Base-by-base conservation (phyloP, 2,113 vertebrate species). In the Etia nguti region DNA sequence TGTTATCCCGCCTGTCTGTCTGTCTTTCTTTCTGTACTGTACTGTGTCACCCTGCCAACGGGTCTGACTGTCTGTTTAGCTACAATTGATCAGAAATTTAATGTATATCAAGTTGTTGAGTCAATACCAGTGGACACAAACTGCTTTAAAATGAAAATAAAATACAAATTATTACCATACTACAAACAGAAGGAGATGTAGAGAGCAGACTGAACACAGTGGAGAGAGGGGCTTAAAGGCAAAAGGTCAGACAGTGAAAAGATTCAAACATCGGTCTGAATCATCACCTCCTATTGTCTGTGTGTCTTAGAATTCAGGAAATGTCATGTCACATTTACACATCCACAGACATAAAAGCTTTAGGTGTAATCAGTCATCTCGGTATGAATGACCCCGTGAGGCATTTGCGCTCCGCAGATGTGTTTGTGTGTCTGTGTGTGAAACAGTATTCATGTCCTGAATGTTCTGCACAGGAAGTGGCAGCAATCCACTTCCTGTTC, bases 401-500 rank as follows among this genome's bases (percentile, higher is more conserved):
- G 79, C 4, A n/a, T 68, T 50, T 55, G 60, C 77, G 8, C 20
- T 26, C 65, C 20, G 57, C 77, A 70, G 24, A 36, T 94, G 77
- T 75, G 70, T 48, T 77, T 75, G 82, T 83, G 60, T 34, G 54
- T 82, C 41, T 65, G 36, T 79, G 86, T 79, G 70, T 68, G 81
- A 80, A 89, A 84, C 54, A 48, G 84, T 59, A 81, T 90, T 85
- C 84, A 82, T 70, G 56, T 62, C 59, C 62, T 89, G 43, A 79
- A 57, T 97, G 96, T 97, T 97, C 96, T 95, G 96, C 92, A 96
- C 97, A 97, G 98, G 97, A 98, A 98, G 97, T 97, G 96, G 96
- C 97, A 98, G 96, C 95, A 96, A 97, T 97, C 95, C 95, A 97
- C 97, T 98, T 98, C 98, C 97, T 97, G 97, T 94, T 96, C 93